Evolutionary conservation across 1,140 invertebrate species (phyloP), one percentile per base, ranked within the genome.

Genomic region (Lethocerus indicus): DNA sequence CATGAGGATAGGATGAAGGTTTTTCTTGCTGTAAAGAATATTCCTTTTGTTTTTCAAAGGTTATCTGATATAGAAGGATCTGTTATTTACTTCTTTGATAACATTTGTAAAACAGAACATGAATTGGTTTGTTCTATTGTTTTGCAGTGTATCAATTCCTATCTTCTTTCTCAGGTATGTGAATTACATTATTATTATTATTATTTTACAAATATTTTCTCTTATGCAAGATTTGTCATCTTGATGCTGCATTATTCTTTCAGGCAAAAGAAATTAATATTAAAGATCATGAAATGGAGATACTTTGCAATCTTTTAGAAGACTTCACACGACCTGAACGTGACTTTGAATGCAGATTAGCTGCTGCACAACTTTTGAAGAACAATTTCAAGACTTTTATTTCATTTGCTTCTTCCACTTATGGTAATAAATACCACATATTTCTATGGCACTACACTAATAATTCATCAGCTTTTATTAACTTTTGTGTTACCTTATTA

Each of bases 1-100:
- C 48, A 49, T 40, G 48, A 49, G 43, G 48, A 49, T 20, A 26
- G 14, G n/a, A 16, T 42, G 7, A 25, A 29, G 13, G 6, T 49
- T 16, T 23, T 49, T 7, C 14, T 42, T 21, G 24, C 20, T n/a
- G 9, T 32, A 12, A n/a, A 42, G 18, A 42, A 18, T 16, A 27
- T 49, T 23, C 48, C 48, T 37, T 6, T 16, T 26, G 23, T 18
- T 26, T 39, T 49, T 37, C 21, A n/a, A 12, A 26, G 20, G n/a
- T 24, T 48, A n/a, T 1, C n/a, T 35, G 12, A 23, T 1, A 6
- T n/a, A 12, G 23, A 21, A 27, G 9, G 9, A 39, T 7, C 35
- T 6, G 20, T 49, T 23, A 14, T n/a, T n/a, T n/a, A 9, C 14
- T 39, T 36, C 25, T 40, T 49, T n/a, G 14, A 14, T 12, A 28